Percentiles rank a stretch among this genome's conserved stretches.
phyloP scores from a whole-genome alignment of 2,888 invertebrate genomes.

The Zaprionus lineosus region DNA sequence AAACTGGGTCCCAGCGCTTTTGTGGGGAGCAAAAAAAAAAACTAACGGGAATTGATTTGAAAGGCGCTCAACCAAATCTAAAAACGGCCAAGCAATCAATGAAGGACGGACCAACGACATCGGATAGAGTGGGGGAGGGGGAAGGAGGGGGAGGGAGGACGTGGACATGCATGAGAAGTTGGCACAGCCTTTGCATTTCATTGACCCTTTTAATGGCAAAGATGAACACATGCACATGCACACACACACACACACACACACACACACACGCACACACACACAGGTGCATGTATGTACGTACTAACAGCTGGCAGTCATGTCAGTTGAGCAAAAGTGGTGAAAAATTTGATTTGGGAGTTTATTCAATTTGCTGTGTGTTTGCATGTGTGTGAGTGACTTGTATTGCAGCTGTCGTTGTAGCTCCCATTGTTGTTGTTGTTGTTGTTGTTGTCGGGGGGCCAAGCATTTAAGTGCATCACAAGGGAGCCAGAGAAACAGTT shows the following conservation, averaged over 20 bases:
- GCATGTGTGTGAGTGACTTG: constrained; percentile 18
- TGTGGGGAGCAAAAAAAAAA: constrained; percentile 3
- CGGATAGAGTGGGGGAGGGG: constrained; percentile 11
- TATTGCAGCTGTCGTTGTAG: constrained; percentile 7
- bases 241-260: constrained; percentile 16
- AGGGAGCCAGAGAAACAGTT: constrained; percentile 36
- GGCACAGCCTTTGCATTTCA: constrained; percentile 65
- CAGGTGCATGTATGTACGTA: constrained; percentile 8
- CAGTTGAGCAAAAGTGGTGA: constrained; percentile 65
- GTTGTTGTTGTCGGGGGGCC: constrained; percentile 8
- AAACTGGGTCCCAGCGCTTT: constrained; percentile 36
- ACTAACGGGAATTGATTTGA: constrained; percentile 27
- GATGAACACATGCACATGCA: constrained; percentile 33
- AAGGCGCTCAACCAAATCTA: constrained; percentile 33
- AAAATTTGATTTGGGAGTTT: constrained; percentile 77
- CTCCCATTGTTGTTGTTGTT: constrained; percentile 24
- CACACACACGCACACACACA: constrained; percentile 11
- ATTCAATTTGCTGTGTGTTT: constrained; percentile 65
- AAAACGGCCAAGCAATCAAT: constrained; percentile 37
- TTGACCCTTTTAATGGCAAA: constrained; percentile 73
- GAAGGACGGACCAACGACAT: constrained; percentile 28
- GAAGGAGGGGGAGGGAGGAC: constrained; percentile 14
- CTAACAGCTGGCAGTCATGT: constrained; percentile 54
- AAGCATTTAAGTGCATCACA: constrained; percentile 50
- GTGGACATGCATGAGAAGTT: constrained; percentile 28